These are phyloP conservation scores for Blera fallax DNA, from an alignment of 2,888 invertebrate species.

Conservation along the genomic window DNA sequence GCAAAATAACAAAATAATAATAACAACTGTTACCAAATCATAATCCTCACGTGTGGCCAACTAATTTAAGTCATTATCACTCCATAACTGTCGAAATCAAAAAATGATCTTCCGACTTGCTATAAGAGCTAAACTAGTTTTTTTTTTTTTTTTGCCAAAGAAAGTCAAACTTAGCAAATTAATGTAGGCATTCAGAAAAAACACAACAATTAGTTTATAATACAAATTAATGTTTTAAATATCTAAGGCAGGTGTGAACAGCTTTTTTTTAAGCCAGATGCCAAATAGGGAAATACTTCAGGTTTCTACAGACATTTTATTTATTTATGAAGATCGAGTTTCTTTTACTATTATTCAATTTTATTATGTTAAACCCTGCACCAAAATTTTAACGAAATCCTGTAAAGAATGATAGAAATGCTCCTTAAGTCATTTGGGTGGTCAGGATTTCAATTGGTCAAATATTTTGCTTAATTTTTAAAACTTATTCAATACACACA, in stretches of 20 bases:
- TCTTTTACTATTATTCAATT: not conserved
- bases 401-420: slow-evolving; percentile 34
- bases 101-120: slow-evolving; percentile 16
- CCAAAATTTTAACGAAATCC: slow-evolving; percentile 41
- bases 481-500: not conserved
- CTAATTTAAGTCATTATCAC: slow-evolving; percentile 43
- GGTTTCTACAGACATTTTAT: not conserved
- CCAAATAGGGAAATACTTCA: not conserved
- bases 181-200: not conserved
- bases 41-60: slow-evolving; percentile 29
- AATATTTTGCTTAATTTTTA: not conserved
- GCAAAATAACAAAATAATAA: slow-evolving; percentile 9
- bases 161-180: not conserved
- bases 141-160: slow-evolving; percentile 9
- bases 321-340: not conserved
- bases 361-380: not conserved
- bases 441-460: slow-evolving; percentile 49
- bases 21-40: not conserved
- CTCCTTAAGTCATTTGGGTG: slow-evolving; percentile 21
- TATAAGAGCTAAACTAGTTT: slow-evolving; percentile 11
- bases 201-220: not conserved
- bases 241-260: not conserved
- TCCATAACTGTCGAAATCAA: slow-evolving; percentile 21
- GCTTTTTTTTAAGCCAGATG: slow-evolving; percentile 6
- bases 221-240: not conserved